These are phyloP conservation scores for Ochotona curzoniae DNA, from an alignment of 2,113 vertebrate genomes.

Conservation along the genomic window DNA sequence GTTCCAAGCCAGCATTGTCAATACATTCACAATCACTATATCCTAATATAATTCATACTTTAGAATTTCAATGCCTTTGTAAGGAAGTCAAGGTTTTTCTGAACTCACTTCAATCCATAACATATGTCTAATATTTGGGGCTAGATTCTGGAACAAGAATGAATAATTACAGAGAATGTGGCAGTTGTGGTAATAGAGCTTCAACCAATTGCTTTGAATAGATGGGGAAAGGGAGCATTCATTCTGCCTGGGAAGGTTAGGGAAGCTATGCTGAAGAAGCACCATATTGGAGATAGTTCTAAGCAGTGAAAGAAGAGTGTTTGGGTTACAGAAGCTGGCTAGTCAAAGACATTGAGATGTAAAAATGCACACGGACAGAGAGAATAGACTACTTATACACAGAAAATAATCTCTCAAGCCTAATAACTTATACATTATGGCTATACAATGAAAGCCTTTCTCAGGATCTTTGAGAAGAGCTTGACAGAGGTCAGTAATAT, in stretches of 20 bases:
- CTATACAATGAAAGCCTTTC: neutral
- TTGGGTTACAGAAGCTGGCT: neutral
- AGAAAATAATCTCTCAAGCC: slow-evolving; percentile 1
- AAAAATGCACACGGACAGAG: neutral
- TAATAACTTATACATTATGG: neutral
- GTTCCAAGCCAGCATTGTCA: neutral
- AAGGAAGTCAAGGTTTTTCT: neutral
- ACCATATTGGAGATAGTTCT: neutral
- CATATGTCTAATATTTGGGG: slow-evolving; percentile 27
- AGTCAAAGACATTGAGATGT: neutral
- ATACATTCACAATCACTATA: neutral
- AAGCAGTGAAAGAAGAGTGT: neutral
- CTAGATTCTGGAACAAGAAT: slow-evolving; percentile 13
- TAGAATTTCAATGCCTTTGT: neutral
- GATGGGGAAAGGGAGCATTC: neutral
- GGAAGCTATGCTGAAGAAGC: neutral
- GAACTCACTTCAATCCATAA: slow-evolving; percentile 25
- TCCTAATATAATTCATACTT: slow-evolving; percentile 46
- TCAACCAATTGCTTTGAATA: neutral
- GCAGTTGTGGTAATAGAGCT: slow-evolving; percentile 28
- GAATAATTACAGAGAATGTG: slow-evolving; percentile 54
- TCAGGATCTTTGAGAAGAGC: neutral
- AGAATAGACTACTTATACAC: slow-evolving; percentile 14
- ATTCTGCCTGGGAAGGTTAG: neutral
- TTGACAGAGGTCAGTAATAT: neutral